Conservation (phyloP, 1,140 invertebrate genomes). For the Conus betulinus region DNA sequence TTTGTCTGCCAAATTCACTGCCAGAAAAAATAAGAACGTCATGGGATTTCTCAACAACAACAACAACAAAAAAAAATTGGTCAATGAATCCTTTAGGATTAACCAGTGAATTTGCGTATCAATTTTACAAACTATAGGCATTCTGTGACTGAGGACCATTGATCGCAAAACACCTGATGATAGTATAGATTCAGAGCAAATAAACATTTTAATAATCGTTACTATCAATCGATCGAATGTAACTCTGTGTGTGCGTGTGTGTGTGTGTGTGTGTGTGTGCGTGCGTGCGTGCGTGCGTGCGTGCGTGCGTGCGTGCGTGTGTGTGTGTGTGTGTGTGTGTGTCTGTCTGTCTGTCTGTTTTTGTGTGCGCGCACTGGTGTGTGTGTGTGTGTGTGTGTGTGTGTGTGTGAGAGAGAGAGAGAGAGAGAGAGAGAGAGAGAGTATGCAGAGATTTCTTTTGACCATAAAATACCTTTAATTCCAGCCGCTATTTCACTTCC, state of each 20-base stretch:
- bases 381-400: slow-evolving; percentile 26
- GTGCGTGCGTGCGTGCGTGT: slow-evolving; percentile 19
- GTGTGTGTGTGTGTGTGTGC: slow-evolving; percentile 20
- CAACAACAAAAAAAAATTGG: too few species aligned
- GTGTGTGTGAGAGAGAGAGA: slow-evolving; percentile 10
- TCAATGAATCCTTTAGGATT: too few species aligned
- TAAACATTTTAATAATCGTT: too few species aligned
- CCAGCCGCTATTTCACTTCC: neutral
- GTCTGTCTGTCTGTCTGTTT: neutral
- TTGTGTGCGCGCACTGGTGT: slow-evolving; percentile 2
- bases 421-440: neutral
- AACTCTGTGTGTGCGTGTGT: slow-evolving; percentile 21
- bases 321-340: slow-evolving; percentile 28
- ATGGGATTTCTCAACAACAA: too few species aligned
- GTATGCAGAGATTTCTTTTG: neutral
- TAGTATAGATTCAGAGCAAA: too few species aligned
- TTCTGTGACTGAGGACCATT: too few species aligned
- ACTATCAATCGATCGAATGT: too few species aligned
- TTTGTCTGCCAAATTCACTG: too few species aligned
- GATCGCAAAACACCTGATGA: too few species aligned
- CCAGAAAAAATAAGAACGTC: too few species aligned
- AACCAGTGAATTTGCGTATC: too few species aligned
- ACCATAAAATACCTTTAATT: neutral
- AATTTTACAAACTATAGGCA: too few species aligned
- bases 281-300: neutral